Conservation (phyloP, 2,888 invertebrate species). For the Calliopum simillimum region DNA sequence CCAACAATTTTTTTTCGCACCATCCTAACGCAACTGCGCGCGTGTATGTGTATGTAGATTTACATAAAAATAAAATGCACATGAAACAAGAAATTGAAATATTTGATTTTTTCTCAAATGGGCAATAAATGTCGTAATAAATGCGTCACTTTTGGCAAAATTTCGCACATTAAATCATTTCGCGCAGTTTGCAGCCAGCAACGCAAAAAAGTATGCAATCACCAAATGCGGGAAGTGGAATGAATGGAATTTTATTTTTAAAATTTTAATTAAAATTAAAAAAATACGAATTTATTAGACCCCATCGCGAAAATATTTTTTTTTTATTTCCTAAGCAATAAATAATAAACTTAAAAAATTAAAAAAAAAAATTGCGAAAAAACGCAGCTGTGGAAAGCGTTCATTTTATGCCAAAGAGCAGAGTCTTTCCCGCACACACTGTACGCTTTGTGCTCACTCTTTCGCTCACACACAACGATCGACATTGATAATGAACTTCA, state of each 20-base stretch:
- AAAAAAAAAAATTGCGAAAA: conserved; percentile 1
- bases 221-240: neutral
- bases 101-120: neutral
- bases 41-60: no score
- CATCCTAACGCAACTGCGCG: no score
- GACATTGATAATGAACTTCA: conserved; percentile 42
- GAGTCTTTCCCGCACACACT: no score
- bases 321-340: conserved; percentile 13
- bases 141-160: conserved; percentile 32
- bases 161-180: conserved; percentile 33
- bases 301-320: neutral
- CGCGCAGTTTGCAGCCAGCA: neutral
- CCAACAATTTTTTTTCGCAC: no score
- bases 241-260: no score
- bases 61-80: neutral
- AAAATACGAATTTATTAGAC: conserved; percentile 18
- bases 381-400: neutral
- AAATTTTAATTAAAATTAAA: no score
- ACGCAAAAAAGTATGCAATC: conserved; percentile 8
- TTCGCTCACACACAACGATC: conserved; percentile 21
- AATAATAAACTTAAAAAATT: neutral
- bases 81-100: neutral
- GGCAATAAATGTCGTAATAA: conserved; percentile 36
- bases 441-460: no score
- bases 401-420: neutral